Percentiles rank a stretch among this genome's conserved stretches.
phyloP scores from a whole-genome alignment of 2,888 invertebrate genomes.

The Hartigia nigra region DNA sequence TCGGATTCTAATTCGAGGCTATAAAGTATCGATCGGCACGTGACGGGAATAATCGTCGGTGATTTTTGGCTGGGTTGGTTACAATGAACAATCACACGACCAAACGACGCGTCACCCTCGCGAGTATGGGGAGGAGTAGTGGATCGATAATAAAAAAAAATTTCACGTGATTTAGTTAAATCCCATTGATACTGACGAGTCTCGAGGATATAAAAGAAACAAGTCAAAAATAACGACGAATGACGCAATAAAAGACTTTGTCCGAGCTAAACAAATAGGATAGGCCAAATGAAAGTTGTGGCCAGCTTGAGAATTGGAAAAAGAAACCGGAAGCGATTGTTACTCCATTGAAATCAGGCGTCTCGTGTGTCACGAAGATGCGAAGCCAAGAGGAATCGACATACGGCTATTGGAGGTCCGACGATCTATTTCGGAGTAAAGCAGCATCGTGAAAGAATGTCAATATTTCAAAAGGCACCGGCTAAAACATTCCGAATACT shows the following conservation, averaged over 20 bases:
- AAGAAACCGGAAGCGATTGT: not conserved
- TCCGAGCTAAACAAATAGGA: not conserved
- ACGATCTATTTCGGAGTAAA: not conserved
- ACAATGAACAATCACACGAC: not conserved
- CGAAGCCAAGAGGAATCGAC: not conserved
- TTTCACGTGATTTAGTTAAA: not conserved
- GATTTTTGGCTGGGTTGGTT: not conserved
- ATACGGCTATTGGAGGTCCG: not conserved
- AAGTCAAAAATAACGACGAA: not conserved
- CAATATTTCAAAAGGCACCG: not conserved
- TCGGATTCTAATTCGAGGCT: not conserved
- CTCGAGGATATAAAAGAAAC: not conserved
- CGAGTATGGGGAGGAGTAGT: not conserved
- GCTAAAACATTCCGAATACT: not conserved
- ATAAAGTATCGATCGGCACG: not conserved
- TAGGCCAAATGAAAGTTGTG: not conserved
- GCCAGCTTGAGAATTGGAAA: not conserved
- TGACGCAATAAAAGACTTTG: not conserved
- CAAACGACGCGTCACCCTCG: not conserved
- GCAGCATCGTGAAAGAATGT: not conserved
- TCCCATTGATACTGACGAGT: not conserved
- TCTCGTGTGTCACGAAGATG: not conserved
- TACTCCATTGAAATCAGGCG: not conserved
- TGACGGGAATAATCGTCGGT: not conserved
- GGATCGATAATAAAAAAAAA: not conserved